Percentiles rank a stretch among this genome's conserved stretches.
Conservation (phyloP, 2,797 vertebrate species). For the Distichodus sexfasciatus region DNA sequence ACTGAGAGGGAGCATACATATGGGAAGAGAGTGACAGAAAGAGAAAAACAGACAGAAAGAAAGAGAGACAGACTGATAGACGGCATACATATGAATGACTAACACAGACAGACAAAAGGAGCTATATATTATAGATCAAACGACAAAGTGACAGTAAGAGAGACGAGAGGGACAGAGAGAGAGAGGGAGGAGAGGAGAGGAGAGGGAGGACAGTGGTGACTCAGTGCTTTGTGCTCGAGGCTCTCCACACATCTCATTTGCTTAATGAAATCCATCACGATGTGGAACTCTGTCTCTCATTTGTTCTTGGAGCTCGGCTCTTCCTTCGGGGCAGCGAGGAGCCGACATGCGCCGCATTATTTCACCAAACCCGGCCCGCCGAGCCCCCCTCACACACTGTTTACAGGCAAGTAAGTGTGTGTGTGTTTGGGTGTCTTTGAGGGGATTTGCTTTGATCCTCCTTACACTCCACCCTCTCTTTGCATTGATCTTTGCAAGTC, state of each 20-base stretch:
- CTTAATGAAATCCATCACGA: conserved; percentile 77
- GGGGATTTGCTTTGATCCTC: conserved; percentile 57
- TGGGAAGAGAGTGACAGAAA: neutral
- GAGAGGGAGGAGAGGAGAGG: conserved; percentile 13
- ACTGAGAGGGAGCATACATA: neutral
- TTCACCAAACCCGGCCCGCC: conserved; percentile 62
- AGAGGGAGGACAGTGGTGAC: conserved; percentile 59
- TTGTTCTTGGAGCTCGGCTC: conserved; percentile 50
- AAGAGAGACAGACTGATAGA: neutral
- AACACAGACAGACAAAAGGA: neutral
- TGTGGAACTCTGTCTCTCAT: conserved; percentile 64
- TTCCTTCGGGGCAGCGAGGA: conserved; percentile 56
- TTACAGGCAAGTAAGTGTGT: no score
- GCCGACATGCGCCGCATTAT: conserved; percentile 58
- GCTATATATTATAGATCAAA: neutral
- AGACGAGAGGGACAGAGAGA: neutral
- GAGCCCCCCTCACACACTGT: conserved; percentile 62
- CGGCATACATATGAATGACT: neutral
- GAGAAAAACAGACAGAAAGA: conserved; percentile 6
- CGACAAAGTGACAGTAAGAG: neutral
- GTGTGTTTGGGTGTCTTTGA: conserved; percentile 25
- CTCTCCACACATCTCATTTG: conserved; percentile 70
- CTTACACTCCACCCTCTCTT: conserved; percentile 39
- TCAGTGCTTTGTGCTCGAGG: conserved; percentile 62
- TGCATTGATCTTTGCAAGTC: conserved; percentile 53